A percentile compares a stretch with the other conserved stretches of the same genome.
These are phyloP conservation scores for Elysia crispata DNA, from an alignment of 2,888 invertebrate species.

Conservation along the genomic window DNA sequence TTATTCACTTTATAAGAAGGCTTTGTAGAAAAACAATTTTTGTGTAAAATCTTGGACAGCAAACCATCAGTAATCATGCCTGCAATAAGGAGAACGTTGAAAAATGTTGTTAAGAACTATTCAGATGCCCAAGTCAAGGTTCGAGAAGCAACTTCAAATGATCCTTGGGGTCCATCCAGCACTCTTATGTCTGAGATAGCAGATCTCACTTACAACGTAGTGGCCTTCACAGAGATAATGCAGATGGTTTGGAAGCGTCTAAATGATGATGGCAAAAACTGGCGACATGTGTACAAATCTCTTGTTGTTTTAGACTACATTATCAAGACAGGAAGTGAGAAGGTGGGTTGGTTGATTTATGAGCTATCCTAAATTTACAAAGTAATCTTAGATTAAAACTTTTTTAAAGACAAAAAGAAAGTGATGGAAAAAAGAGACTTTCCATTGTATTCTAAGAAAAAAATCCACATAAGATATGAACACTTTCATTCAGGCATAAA, in stretches of 20 bases:
- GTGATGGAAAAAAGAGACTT: too few species aligned
- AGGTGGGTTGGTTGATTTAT: conserved; percentile 76
- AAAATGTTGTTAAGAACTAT: conserved; percentile 99
- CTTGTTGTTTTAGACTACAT: conserved; percentile 96
- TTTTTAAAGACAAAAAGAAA: too few species aligned
- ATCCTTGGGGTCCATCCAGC: conserved; percentile 99
- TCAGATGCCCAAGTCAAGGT: conserved; percentile 99
- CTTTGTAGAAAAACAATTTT: too few species aligned
- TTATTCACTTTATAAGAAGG: too few species aligned
- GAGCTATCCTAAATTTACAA: too few species aligned
- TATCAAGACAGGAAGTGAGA: conserved; percentile 99
- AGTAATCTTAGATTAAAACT: too few species aligned
- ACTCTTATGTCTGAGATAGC: conserved; percentile 99
- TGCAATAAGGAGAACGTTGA: conserved; percentile 92
- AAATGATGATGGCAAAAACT: conserved; percentile 99
- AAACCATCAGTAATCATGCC: conserved; percentile 60
- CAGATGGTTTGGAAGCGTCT: conserved; percentile 99
- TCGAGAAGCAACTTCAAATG: conserved; percentile 99
- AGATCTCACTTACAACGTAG: conserved; percentile 98
- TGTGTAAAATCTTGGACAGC: too few species aligned
- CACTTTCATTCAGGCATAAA: too few species aligned
- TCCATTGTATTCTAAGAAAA: too few species aligned
- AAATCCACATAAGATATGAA: too few species aligned
- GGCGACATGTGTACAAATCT: conserved; percentile 99
- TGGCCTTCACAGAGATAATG: conserved; percentile 99